Base-by-base conservation (phyloP, 2,888 invertebrate genomes). In the Chromoteleia sp. region DNA sequence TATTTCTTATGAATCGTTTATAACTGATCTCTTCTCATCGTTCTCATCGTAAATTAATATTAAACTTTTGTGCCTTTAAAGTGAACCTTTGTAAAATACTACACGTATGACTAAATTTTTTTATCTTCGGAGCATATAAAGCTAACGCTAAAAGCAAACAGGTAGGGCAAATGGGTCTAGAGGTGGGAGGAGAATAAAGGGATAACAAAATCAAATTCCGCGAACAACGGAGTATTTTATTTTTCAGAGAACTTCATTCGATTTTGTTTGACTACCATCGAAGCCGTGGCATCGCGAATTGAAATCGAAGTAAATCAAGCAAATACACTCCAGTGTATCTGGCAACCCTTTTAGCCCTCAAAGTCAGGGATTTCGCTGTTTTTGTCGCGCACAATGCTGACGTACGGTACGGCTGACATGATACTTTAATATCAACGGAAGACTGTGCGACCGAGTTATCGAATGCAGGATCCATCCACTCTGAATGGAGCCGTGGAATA, bases 251-350 rank as follows among this genome's bases (percentile, higher is more conserved):
- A 21, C 25, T 48, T 25, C 39, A 30, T 54, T 67, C 54, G 30
- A 67, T 41, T 67, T 67, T 54, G 41, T 67, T 65, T 39, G 65
- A 39, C 48, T 63, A 33, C 36, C 43, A 30, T 67, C 41, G 50
- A 39, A 45, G 25, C 52, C 15, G 63, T 19, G 14, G 63, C 33
- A 48, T 36, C n/a, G 39, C 65, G 50, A 36, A 50, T 52, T 65
- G 65, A 15, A 67, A 54, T 41, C 67, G 43, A 67, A 67, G 67
- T 67, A 67, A 54, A 67, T 67, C 67, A 67, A 39, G 54, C 67
- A 65, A 65, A 65, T 52, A 52, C 39, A 25, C 25, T 65, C 6
- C 52, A 36, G 50, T 52, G 25, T 65, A 39, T 65, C 65, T 52
- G 30, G 65, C 65, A 65, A 52, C 65, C 65, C 65, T 65, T 65